Base-by-base conservation (phyloP, 1,140 invertebrate species). In the Ruditapes philippinarum region DNA sequence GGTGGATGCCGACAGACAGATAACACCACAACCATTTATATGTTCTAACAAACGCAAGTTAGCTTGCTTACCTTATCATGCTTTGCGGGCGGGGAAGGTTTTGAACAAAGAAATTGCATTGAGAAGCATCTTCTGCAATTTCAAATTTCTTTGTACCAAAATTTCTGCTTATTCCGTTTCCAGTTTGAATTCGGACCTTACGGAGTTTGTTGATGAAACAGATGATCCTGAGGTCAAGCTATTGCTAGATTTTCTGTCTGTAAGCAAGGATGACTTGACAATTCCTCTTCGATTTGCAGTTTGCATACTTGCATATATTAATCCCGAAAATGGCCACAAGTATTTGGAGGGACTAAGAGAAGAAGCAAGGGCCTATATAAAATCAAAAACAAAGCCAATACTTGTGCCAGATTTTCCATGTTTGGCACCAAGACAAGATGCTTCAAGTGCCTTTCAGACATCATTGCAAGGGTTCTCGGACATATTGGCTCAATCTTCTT, bases 1-100 rank as follows among this genome's bases (percentile, higher is more conserved):
- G 3, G 28, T 84, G 31, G 87, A 92, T 80, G 94, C 94, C 76
- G 93, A 95, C 82, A 90, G 94, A 40, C 92, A 94, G 68, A 91
- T 94, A 14, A 94, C 93, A 22, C 92, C 91, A 54, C 93, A 95
- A 80, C 90, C 91, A 38, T 76, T 92, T 33, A 85, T 33, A 31
- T 11, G 57, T 0, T 76, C 78, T 19, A 95, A 95, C 78, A 82
- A 68, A 45, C 90, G 94, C 76, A 94, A 94, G 81, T 82, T 95
- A 5, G 91, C 90, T n/a, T 92, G 91, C 89, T 60, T 93, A n/a
- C 91, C 93, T 11, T 92, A 93, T 68, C 93, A 95, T 73, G 73
- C 93, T 2, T 90, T 90, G 11, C 70, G 90, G 76, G 91, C 90
- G 45, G 36, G 78, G 36, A 73, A 79, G 49, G n/a, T 82, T 0